Evolutionary conservation across 2,888 invertebrate genomes (phyloP).

Genomic region (Dryobotodes eremita): DNA sequence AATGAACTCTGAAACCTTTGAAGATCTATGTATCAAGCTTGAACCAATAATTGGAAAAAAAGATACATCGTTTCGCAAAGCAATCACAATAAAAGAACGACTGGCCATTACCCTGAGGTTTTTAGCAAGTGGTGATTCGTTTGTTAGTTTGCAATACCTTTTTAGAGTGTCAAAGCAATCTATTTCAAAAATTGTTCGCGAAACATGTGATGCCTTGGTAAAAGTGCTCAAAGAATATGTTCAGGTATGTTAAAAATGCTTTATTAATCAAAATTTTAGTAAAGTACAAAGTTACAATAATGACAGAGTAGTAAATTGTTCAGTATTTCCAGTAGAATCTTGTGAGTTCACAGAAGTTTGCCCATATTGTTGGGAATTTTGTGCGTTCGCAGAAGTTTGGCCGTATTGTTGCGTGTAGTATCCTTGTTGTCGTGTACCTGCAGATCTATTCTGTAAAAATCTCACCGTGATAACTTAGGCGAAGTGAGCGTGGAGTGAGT

Average conservation of each 20-base stretch:
- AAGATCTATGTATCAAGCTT: slow-evolving; percentile 8
- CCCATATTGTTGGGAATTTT: slow-evolving; percentile 27
- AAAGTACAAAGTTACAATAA: slow-evolving; percentile 40
- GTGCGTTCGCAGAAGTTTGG: slow-evolving; percentile 25
- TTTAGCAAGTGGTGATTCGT: slow-evolving; percentile 52
- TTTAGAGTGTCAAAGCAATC: slow-evolving; percentile 52
- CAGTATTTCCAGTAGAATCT: slow-evolving; percentile 33
- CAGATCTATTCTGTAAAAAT: too few species aligned
- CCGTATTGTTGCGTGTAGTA: slow-evolving; percentile 33
- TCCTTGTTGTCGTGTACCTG: slow-evolving; percentile 24
- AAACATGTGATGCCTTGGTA: slow-evolving; percentile 41
- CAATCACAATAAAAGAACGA: slow-evolving; percentile 33
- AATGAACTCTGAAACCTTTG: slow-evolving; percentile 19
- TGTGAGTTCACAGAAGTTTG: slow-evolving; percentile 44
- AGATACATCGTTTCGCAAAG: slow-evolving; percentile 32
- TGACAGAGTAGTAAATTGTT: slow-evolving; percentile 39
- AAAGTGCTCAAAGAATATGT: slow-evolving; percentile 55
- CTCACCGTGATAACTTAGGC: too few species aligned
- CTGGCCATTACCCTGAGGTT: slow-evolving; percentile 43
- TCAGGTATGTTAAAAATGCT: slow-evolving; percentile 52
- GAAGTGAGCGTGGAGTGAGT: too few species aligned
- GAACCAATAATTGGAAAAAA: slow-evolving; percentile 31
- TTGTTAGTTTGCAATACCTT: slow-evolving; percentile 47
- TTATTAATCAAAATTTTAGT: slow-evolving; percentile 39
- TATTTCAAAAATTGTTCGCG: slow-evolving; percentile 37